Percentiles rank a stretch among this genome's conserved stretches.
Evolutionary conservation across 2,113 vertebrate species (phyloP).

Genomic region (Halichoerus grypus): DNA sequence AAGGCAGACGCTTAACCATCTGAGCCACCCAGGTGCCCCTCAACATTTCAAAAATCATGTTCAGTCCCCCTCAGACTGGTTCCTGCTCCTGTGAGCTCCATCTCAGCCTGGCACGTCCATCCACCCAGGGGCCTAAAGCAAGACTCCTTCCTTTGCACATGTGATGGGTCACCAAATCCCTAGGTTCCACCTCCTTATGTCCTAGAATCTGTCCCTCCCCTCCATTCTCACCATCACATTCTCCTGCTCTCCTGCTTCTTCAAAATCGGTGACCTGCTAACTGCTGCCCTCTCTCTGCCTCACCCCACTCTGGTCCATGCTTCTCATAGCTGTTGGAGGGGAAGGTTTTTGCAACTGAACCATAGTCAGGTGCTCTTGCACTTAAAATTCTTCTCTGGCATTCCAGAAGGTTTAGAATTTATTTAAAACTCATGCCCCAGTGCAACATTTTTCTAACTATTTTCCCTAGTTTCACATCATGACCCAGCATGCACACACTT

Average conservation of each 20-base stretch:
- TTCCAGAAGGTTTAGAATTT: not conserved
- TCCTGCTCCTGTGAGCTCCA: not conserved
- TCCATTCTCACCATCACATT: not conserved
- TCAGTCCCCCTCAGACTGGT: not conserved
- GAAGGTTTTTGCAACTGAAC: not conserved
- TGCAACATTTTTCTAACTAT: not conserved
- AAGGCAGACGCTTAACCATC: too few species aligned
- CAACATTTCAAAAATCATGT: not conserved
- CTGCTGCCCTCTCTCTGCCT: not conserved
- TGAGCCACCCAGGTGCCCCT: not conserved
- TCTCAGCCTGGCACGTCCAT: not conserved
- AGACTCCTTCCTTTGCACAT: not conserved
- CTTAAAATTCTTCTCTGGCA: not conserved
- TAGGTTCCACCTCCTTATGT: not conserved
- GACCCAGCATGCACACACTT: not conserved
- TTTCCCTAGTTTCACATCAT: not conserved
- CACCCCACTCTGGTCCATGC: not conserved
- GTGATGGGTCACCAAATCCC: not conserved
- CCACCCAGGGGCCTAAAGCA: not conserved
- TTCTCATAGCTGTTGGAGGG: not conserved
- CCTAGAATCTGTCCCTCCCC: not conserved
- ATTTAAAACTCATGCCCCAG: slow-evolving; percentile 26
- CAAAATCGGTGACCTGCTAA: not conserved
- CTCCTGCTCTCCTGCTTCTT: not conserved
- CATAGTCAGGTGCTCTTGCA: not conserved